Conservation (phyloP, 92 coral and sea anemone genomes). For the Actinernus sp. region DNA sequence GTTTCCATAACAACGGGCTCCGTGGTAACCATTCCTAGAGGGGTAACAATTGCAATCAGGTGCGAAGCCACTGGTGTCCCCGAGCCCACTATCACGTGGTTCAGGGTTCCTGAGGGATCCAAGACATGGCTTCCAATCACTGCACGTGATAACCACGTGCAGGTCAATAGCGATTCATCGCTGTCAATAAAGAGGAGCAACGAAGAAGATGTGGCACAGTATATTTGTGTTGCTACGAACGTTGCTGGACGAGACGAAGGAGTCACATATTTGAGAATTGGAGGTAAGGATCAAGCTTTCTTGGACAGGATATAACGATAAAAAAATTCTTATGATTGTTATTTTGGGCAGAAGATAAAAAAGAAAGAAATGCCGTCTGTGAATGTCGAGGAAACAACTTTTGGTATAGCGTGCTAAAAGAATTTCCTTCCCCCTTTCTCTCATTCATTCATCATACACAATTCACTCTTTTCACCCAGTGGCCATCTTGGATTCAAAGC, state of each 20-base stretch:
- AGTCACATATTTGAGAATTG: slow-evolving; percentile 71
- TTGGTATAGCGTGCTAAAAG: too few relatives aligned
- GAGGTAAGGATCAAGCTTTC: slow-evolving; percentile 53
- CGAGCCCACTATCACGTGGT: slow-evolving; percentile 82
- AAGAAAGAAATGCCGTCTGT: too few relatives aligned
- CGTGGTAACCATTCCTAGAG: slow-evolving; percentile 80
- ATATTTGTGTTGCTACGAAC: slow-evolving; percentile 82
- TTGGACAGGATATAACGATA: background rate
- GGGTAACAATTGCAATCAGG: slow-evolving; percentile 68
- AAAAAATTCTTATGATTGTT: background rate
- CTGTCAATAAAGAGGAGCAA: slow-evolving; percentile 62
- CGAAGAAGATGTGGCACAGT: slow-evolving; percentile 61
- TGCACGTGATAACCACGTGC: slow-evolving; percentile 7
- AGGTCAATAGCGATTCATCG: slow-evolving; percentile 55
- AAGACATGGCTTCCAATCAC: slow-evolving; percentile 9
- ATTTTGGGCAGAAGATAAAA: too few relatives aligned
- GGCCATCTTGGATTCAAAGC: too few relatives aligned
- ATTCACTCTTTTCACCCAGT: too few relatives aligned
- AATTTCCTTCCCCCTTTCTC: too few relatives aligned
- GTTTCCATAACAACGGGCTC: slow-evolving; percentile 89
- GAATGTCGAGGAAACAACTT: too few relatives aligned
- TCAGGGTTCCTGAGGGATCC: slow-evolving; percentile 27
- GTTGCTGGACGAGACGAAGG: slow-evolving; percentile 88
- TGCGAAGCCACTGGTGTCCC: slow-evolving; percentile 82
- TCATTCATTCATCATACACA: too few relatives aligned